These are phyloP conservation scores for Nyctereutes procyonoides DNA, from an alignment of 2,113 vertebrate species.

Conservation along the genomic window DNA sequence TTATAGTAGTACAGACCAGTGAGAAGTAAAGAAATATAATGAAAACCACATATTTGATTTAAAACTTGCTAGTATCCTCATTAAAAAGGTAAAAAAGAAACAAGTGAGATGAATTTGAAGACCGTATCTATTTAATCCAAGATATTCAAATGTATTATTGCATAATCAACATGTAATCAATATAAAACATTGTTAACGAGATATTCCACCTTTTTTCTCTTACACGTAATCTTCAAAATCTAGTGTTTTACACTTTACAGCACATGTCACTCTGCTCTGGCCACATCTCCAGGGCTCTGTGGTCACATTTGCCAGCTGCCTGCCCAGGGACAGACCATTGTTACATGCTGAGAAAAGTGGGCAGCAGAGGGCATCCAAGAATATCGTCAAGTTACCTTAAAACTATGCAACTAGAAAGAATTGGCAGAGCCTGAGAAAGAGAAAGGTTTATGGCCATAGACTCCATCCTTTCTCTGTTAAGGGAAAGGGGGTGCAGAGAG, in stretches of 20 bases:
- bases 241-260: neutral
- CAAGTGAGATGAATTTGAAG: neutral
- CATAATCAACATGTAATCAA: too few species aligned
- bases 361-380: constrained; percentile 44
- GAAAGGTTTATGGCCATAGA: neutral
- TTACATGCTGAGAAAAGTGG: rapidly evolving
- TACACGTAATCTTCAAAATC: neutral
- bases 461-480: neutral
- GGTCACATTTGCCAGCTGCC: rapidly evolving
- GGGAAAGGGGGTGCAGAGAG: neutral
- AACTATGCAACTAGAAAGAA: neutral
- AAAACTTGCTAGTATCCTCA: neutral
- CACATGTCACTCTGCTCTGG: rapidly evolving
- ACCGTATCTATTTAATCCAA: neutral
- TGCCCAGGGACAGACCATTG: rapidly evolving
- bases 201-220: neutral
- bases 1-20: neutral
- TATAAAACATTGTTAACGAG: too few species aligned
- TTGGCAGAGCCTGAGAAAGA: neutral
- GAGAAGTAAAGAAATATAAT: neutral
- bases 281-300: rapidly evolving
- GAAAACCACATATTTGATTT: rapidly evolving
- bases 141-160: neutral
- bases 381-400: neutral
- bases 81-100: neutral